Conservation (phyloP, 2,888 invertebrate species). For the Pterostichus niger region DNA sequence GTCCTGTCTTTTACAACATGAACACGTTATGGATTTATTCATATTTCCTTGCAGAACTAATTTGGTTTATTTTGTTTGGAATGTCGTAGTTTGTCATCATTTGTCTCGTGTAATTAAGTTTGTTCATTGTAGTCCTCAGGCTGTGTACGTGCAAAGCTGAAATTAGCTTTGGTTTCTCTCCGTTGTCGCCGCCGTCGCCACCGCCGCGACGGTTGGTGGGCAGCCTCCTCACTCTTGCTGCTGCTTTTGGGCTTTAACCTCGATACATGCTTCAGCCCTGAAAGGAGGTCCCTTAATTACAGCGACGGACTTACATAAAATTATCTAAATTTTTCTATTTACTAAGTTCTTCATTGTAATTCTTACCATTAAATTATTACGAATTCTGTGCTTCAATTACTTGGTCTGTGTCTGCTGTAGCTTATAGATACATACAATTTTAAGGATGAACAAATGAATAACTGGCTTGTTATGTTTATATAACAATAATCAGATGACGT, state of each 20-base stretch:
- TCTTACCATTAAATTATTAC: too few species aligned
- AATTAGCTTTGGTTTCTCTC: constrained; percentile 59
- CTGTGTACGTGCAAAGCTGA: constrained; percentile 61
- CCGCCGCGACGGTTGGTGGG: not conserved
- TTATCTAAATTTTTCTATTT: too few species aligned
- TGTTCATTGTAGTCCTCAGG: constrained; percentile 64
- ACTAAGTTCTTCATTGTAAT: too few species aligned
- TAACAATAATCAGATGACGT: too few species aligned
- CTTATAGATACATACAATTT: too few species aligned
- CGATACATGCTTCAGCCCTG: not conserved
- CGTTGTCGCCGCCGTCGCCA: not conserved
- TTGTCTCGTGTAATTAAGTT: constrained; percentile 66
- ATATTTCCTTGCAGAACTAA: constrained; percentile 53
- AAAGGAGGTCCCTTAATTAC: too few species aligned
- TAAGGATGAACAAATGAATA: too few species aligned
- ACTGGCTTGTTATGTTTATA: too few species aligned
- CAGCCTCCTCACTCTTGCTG: not conserved
- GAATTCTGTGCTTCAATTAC: too few species aligned
- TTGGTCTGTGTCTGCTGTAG: too few species aligned
- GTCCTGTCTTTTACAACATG: too few species aligned
- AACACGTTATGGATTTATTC: constrained; percentile 53
- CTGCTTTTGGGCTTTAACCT: not conserved
- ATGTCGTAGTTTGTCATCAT: constrained; percentile 66
- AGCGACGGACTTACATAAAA: too few species aligned
- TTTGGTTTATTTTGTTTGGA: constrained; percentile 64